These are phyloP conservation scores for Petrolisthes manimaculis DNA, from an alignment of 2,888 invertebrate species.

Conservation along the genomic window DNA sequence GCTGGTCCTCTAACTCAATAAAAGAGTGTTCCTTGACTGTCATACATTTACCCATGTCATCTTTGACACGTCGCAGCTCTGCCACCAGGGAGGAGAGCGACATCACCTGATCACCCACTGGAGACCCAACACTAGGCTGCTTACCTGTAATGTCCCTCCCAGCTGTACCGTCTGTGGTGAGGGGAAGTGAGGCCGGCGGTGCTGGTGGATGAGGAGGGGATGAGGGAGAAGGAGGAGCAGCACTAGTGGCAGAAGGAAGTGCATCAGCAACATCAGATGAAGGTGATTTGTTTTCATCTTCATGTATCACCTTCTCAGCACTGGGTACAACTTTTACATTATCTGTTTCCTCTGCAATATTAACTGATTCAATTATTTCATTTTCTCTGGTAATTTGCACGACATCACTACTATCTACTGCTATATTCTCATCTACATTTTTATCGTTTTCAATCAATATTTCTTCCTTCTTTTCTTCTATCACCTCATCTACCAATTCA, in stretches of 20 bases:
- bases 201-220: background rate
- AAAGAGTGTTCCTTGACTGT: slow-evolving; percentile 59
- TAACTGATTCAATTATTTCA: background rate
- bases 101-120: slow-evolving; percentile 52
- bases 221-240: background rate
- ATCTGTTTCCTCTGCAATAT: background rate
- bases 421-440: slow-evolving; percentile 9
- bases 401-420: background rate
- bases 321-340: background rate
- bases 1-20: slow-evolving; percentile 60
- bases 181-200: background rate
- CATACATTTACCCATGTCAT: slow-evolving; percentile 65
- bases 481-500: background rate
- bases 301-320: background rate
- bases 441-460: background rate
- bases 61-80: slow-evolving; percentile 61
- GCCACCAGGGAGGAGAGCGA: slow-evolving; percentile 60
- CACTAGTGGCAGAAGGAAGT: background rate
- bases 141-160: slow-evolving; percentile 31
- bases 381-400: background rate
- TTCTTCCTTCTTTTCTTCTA: background rate
- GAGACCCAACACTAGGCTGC: slow-evolving; percentile 37
- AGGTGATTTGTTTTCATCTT: background rate
- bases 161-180: background rate
- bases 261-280: too few species aligned